Percentiles rank a stretch among this genome's conserved stretches.
Evolutionary conservation across 2,113 vertebrate genomes (phyloP).

Genomic region (Prionailurus viverrinus): DNA sequence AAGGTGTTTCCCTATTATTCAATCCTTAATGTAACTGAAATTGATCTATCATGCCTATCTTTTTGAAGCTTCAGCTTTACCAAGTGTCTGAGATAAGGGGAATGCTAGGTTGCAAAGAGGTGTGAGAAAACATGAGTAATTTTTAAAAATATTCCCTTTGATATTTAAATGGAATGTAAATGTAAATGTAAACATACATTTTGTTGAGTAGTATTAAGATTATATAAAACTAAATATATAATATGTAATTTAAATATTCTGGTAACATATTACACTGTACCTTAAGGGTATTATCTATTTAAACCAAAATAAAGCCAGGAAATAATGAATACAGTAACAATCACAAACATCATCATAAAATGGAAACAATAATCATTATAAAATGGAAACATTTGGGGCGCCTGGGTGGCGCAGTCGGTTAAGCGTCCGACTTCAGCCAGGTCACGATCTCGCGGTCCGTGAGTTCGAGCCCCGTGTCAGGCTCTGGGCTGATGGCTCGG

Average conservation of each 20-base stretch:
- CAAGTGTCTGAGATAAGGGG: not conserved
- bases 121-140: not conserved
- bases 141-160: not conserved
- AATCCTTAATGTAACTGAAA: not conserved
- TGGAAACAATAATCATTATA: too few relatives aligned
- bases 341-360: not conserved
- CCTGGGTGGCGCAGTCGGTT: too few relatives aligned
- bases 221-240: not conserved
- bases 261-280: not conserved
- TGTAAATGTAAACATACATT: not conserved
- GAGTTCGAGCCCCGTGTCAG: too few relatives aligned
- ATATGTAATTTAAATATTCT: not conserved
- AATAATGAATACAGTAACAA: not conserved
- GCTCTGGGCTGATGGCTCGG: too few relatives aligned
- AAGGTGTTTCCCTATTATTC: not conserved
- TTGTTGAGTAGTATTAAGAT: not conserved
- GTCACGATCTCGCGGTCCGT: too few relatives aligned
- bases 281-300: not conserved
- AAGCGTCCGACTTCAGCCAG: too few relatives aligned
- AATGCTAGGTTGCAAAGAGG: not conserved
- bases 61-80: conserved; percentile 4
- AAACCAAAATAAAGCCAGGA: conserved; percentile 11
- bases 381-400: not conserved
- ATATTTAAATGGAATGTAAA: not conserved
- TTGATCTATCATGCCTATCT: not conserved